Conservation (phyloP, 1,140 invertebrate species). For the Caenorhabditis brenneri region DNA sequence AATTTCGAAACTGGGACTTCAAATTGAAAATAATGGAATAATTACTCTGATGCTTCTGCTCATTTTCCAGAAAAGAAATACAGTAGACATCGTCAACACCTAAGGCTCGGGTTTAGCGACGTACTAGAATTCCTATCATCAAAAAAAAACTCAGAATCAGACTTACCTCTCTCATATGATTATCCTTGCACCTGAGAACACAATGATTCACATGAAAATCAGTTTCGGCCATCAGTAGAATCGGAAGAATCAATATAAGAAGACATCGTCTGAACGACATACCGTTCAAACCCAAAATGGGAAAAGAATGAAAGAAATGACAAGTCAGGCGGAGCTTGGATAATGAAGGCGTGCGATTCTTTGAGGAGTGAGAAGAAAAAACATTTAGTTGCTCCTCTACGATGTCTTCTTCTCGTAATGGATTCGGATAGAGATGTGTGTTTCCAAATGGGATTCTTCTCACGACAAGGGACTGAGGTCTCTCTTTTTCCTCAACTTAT, state of each 20-base stretch:
- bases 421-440: conserved; percentile 23
- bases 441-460: conserved; percentile 43
- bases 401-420: conserved; percentile 31
- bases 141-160: too few species aligned
- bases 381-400: conserved; percentile 42
- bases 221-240: neutral
- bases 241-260: neutral
- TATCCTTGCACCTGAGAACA: conserved; percentile 51
- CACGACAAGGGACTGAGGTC: neutral
- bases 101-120: too few species aligned
- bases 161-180: conserved; percentile 51
- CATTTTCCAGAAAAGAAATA: too few species aligned
- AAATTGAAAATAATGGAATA: too few species aligned
- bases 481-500: neutral
- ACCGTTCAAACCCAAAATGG: neutral
- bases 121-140: too few species aligned
- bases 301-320: conserved; percentile 12
- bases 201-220: conserved; percentile 46
- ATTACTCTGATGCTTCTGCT: too few species aligned
- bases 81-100: too few species aligned
- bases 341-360: conserved; percentile 23
- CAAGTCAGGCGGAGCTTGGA: conserved; percentile 19
- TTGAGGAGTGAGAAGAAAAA: conserved; percentile 33
- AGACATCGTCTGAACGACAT: neutral
- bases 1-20: too few species aligned